Evolutionary conservation across 1,140 invertebrate genomes (phyloP).

Genomic region (Diorhabda elongata): DNA sequence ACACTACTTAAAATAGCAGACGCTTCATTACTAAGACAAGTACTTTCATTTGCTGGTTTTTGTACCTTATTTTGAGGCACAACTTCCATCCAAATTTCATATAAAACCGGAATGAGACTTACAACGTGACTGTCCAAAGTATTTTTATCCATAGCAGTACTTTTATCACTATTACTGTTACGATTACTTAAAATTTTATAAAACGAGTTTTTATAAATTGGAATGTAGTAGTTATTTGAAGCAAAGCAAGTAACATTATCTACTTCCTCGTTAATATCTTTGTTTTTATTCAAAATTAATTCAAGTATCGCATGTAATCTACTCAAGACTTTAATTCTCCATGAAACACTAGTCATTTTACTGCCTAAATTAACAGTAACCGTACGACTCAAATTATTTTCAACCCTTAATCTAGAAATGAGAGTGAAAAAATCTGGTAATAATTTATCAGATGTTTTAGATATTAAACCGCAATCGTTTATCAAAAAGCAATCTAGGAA

Average conservation of each 20-base stretch:
- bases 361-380: conserved; percentile 61
- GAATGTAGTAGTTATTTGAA: too few relatives aligned
- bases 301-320: conserved; percentile 60
- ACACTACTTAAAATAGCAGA: conserved; percentile 36
- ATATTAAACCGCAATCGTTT: conserved; percentile 58
- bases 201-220: too few relatives aligned
- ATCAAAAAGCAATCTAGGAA: conserved; percentile 69
- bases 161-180: too few relatives aligned
- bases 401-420: conserved; percentile 65
- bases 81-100: conserved; percentile 71
- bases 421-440: conserved; percentile 74
- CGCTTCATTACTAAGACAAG: conserved; percentile 33
- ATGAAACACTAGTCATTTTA: conserved; percentile 66
- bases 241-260: too few relatives aligned
- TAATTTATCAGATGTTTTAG: conserved; percentile 62
- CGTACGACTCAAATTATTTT: conserved; percentile 58
- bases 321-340: conserved; percentile 69
- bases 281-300: conserved; percentile 3
- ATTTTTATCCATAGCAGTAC: background rate
- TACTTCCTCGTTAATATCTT: conserved; percentile 12
- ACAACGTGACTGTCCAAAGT: conserved; percentile 51
- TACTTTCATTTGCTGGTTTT: conserved; percentile 22
- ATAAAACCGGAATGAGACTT: conserved; percentile 63
- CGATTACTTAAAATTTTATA: too few relatives aligned
- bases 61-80: conserved; percentile 44